Conservation (phyloP, 2,888 invertebrate genomes). For the Meiosimyza platycephala region DNA sequence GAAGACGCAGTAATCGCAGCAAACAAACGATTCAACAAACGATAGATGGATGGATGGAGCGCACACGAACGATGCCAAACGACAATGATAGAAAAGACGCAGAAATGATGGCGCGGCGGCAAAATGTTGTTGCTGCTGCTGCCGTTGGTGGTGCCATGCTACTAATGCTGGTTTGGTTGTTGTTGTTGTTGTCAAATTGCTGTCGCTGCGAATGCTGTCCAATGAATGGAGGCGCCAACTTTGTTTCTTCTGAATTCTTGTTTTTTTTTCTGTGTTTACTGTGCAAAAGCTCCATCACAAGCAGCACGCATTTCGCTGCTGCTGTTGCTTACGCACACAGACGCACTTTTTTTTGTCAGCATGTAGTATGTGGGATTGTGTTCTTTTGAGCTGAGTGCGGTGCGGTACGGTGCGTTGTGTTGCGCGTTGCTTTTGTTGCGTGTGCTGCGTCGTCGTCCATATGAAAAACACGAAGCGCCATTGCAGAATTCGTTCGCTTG, state of each 20-base stretch:
- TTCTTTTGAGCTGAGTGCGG: conserved; percentile 35
- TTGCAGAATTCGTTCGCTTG: conserved; percentile 58
- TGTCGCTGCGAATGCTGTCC: conserved; percentile 9
- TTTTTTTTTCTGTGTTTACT: not conserved
- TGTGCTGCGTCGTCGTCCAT: conserved; percentile 57
- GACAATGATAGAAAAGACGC: not conserved
- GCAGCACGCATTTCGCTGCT: not conserved
- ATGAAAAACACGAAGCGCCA: conserved; percentile 53
- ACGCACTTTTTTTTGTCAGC: conserved; percentile 16
- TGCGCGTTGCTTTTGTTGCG: conserved; percentile 48
- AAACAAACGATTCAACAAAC: not conserved
- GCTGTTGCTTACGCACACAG: not conserved
- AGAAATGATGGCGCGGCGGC: not conserved
- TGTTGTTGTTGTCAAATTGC: not conserved
- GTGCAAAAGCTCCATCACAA: conserved; percentile 28
- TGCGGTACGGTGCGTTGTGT: conserved; percentile 36
- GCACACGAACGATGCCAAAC: conserved; percentile 3
- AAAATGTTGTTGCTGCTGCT: not conserved
- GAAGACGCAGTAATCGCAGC: conserved; percentile 27
- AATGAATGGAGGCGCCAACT: conserved; percentile 26
- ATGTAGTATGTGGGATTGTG: conserved; percentile 19
- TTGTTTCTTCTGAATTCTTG: conserved; percentile 20
- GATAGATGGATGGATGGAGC: not conserved
- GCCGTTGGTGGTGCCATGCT: not conserved
- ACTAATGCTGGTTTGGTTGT: not conserved